A percentile compares a stretch with the other conserved stretches of the same genome.
These are phyloP conservation scores for Falco punctatus DNA, from an alignment of 2,113 vertebrate species.

Conservation along the genomic window DNA sequence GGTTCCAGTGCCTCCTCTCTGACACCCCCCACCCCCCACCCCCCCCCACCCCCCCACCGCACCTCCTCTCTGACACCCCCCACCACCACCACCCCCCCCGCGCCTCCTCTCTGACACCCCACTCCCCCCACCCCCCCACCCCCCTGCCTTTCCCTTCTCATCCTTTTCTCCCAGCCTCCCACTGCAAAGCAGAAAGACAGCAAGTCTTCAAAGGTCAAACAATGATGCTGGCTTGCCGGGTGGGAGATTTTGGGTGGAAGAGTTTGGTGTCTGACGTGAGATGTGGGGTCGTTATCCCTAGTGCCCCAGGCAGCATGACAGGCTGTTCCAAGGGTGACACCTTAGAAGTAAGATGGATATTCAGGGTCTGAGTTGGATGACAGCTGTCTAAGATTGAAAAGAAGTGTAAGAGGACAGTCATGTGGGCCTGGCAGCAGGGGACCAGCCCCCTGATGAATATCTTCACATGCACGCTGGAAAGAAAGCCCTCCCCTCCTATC, in stretches of 20 bases:
- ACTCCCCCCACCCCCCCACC: no score
- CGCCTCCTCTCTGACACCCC: no score
- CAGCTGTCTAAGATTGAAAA: constrained; percentile 31
- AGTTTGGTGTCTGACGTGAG: neutral
- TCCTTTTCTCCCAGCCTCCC: neutral
- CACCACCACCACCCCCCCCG: no score
- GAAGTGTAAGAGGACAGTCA: neutral
- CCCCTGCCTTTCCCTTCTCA: neutral
- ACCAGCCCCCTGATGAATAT: neutral
- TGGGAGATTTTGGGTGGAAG: neutral
- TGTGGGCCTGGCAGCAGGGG: neutral
- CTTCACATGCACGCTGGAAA: neutral
- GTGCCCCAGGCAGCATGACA: neutral
- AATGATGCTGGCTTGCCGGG: neutral
- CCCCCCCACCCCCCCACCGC: no score
- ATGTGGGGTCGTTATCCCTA: neutral
- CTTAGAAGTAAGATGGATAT: constrained; percentile 31
- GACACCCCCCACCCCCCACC: no score
- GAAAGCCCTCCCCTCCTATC: neutral
- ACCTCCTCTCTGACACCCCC: neutral
- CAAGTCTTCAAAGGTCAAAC: neutral
- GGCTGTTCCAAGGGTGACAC: neutral
- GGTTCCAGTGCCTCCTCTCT: neutral
- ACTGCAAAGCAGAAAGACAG: neutral
- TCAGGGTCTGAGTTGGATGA: neutral